Base-by-base conservation (phyloP, 2,888 invertebrate genomes). In the Zygaena filipendulae region DNA sequence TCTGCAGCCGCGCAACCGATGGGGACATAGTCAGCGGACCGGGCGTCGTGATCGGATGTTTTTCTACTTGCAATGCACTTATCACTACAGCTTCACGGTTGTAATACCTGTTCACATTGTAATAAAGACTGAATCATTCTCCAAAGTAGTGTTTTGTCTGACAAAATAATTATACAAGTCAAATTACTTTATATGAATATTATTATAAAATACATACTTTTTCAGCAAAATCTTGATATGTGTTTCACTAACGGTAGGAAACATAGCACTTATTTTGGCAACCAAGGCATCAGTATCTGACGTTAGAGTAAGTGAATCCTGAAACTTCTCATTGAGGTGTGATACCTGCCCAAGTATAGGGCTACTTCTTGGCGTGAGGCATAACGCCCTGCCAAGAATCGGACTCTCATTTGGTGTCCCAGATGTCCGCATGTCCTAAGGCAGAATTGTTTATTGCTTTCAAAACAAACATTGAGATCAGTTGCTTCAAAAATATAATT, bases 61-160 rank as follows among this genome's bases (percentile, higher is more conserved):
- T 95, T 68, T 95, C 95, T 45, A 95, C 93, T 82, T 95, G 93
- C 35, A 95, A 83, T 29, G 95, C 94, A 63, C 94, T 94, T 72
- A 95, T 91, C 33, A 95, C 95, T 43, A 95, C 89, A 34, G 94
- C 93, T 69, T 94, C 92, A 43, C 95, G 87, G 66, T 92, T 92
- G 81, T 95, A 92, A 74, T 95, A 95, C 77, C 95, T 95, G 32
- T 27, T 8, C 3, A 11, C 3, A n/a, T n/a, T n/a, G n/a, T n/a
- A n/a, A n/a, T n/a, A n/a, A n/a, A n/a, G n/a, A n/a, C n/a, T n/a
- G n/a, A n/a, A n/a, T n/a, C n/a, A n/a, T n/a, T n/a, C n/a, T n/a
- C n/a, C n/a, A n/a, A n/a, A n/a, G n/a, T n/a, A n/a, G n/a, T n/a
- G n/a, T n/a, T n/a, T n/a, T n/a, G n/a, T 6, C 11, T 19, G 14